Evolutionary conservation across 2,113 vertebrate species (phyloP).

Genomic region (Axis porcinus): DNA sequence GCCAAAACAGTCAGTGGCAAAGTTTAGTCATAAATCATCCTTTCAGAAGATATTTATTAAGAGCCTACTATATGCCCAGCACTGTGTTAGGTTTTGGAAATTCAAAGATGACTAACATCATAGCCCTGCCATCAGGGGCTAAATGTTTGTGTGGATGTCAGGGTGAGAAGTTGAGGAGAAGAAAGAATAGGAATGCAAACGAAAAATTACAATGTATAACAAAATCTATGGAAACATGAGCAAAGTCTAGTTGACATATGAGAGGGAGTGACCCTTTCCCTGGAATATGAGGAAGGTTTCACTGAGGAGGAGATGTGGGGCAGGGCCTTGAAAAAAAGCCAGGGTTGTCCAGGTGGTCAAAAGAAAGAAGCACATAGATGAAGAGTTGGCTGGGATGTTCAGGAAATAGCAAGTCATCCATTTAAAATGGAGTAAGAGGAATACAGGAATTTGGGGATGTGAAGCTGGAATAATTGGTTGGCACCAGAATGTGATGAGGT

Average conservation of each 20-base stretch:
- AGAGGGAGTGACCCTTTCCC: not conserved
- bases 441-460: not conserved
- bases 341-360: not conserved
- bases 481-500: not conserved
- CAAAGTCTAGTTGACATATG: not conserved
- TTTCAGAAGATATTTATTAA: conserved; percentile 23
- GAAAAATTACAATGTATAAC: not conserved
- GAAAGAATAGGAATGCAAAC: not conserved
- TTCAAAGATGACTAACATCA: not conserved
- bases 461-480: not conserved
- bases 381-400: not conserved
- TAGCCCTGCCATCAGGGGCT: not conserved
- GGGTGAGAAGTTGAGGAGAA: not conserved
- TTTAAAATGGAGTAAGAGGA: not conserved
- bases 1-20: not conserved
- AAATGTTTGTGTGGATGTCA: not conserved
- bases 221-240: not conserved
- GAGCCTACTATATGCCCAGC: not conserved
- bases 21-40: not conserved
- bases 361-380: not conserved
- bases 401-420: not conserved
- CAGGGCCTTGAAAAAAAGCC: not conserved
- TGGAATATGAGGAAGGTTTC: not conserved
- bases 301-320: not conserved
- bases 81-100: not conserved